Base-by-base conservation (phyloP, 2,888 invertebrate species). In the Acrocyrtus sp. region DNA sequence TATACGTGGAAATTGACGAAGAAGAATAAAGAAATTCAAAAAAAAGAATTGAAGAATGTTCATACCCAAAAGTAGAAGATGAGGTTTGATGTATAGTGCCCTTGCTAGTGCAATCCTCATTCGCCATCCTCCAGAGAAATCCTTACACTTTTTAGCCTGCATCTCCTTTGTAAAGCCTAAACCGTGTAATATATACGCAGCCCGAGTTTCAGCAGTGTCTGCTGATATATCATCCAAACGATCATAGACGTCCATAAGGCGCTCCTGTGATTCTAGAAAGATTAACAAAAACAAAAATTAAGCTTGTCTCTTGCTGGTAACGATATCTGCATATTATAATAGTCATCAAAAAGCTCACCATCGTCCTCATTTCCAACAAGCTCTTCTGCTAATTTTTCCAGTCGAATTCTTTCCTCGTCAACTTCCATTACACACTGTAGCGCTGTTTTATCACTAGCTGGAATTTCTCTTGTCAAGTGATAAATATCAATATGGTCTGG, bases 401-500 rank as follows among this genome's bases (percentile, higher is more conserved):
- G 87, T 76, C 93, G 88, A 63, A 95, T 87, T 63, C 98, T 88
- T 83, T 98, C 98, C 83, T 94, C 91, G 82, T 99, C 99, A 0
- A 99, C 99, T 85, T 99, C 98, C 93, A 98, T 95, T 41, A 99
- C 99, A 84, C 96, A 95, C 84, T 96, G 88, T 62, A 99, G 87
- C 2, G 99, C 99, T 12, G 94, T 90, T 87, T 98, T 98, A 82
- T 96, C 94, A 75, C 95, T 95, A n/a, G 99, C 98, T 0, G 96
- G 93, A 91, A 98, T 98, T 87, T 99, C 99, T 57, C 98, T 89
- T 10, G 95, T 93, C 84, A 99, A 87, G 85, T 98, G 94, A 86
- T 97, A 99, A 82, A 98, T 98, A 86, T 99, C 99, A 80, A 99
- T 94, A 84, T 96, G 94, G 3, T 95, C 92, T 3, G 98, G 99